phyloP scores from a whole-genome alignment of 2,888 invertebrate genomes.

The Conus canariensis region DNA sequence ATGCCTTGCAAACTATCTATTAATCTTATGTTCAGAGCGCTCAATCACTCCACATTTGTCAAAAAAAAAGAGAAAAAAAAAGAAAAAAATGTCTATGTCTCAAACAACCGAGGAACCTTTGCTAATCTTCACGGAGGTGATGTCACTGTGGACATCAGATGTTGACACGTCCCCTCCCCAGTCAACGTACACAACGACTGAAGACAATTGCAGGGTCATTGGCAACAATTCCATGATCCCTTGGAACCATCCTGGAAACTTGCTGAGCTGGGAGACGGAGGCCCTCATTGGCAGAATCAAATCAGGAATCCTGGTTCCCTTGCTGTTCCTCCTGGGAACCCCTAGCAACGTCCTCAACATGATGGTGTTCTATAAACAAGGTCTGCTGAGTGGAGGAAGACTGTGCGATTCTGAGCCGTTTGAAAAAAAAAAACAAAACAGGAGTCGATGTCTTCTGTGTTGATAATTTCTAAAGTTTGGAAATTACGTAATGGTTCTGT shows the following conservation, averaged over 20 bases:
- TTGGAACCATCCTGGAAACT: slow-evolving; percentile 5
- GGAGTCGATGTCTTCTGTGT: no score
- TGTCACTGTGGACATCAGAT: neutral
- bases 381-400: neutral
- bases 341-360: slow-evolving; percentile 29
- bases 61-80: neutral
- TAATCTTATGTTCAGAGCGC: no score
- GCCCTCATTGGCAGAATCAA: neutral
- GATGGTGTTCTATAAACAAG: slow-evolving; percentile 20
- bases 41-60: no score
- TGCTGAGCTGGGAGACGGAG: slow-evolving; percentile 27
- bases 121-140: neutral
- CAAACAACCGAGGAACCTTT: no score
- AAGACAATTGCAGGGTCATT: neutral
- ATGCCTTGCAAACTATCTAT: no score
- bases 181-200: neutral
- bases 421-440: no score
- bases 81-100: neutral
- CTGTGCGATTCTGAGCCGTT: neutral
- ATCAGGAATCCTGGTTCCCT: neutral
- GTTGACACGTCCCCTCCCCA: neutral
- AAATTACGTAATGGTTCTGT: no score
- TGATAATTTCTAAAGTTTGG: no score
- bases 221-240: neutral
- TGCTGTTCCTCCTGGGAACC: neutral